Evolutionary conservation across 1,140 invertebrate genomes (phyloP).

Genomic region (Atta colombica): DNA sequence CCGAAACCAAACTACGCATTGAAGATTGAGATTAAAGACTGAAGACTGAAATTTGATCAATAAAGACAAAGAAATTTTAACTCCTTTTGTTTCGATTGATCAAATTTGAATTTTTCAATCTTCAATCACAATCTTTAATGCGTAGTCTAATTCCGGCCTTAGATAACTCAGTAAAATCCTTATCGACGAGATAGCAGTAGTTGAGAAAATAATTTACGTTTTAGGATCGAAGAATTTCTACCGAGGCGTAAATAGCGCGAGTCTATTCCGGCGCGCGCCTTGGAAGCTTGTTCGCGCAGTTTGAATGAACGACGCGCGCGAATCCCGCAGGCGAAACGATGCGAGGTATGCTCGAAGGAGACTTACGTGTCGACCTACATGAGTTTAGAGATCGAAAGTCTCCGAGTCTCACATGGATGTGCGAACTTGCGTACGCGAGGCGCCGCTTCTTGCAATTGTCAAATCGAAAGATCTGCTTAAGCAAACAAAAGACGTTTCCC

Average conservation of each 20-base stretch:
- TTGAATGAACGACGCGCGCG: constrained; percentile 21
- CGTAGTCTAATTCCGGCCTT: not conserved
- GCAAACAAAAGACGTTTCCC: not conserved
- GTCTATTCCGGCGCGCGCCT: not conserved
- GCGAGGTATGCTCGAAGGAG: not conserved
- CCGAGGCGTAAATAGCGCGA: not conserved
- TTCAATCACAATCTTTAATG: too few relatives aligned
- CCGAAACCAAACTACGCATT: too few relatives aligned
- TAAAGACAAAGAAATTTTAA: too few relatives aligned
- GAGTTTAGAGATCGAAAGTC: not conserved
- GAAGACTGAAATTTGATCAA: too few relatives aligned
- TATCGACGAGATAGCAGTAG: not conserved
- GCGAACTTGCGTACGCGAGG: not conserved
- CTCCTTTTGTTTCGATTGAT: too few relatives aligned
- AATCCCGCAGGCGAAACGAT: constrained; percentile 15
- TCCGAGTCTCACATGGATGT: not conserved
- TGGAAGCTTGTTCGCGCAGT: not conserved
- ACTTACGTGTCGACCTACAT: not conserved
- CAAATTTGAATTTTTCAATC: too few relatives aligned
- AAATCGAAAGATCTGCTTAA: not conserved
- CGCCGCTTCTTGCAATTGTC: not conserved
- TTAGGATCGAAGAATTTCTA: not conserved
- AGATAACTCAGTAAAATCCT: not conserved
- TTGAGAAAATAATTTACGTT: not conserved
- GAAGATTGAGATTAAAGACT: too few relatives aligned